Conservation (phyloP, 92 coral and sea anemone genomes). For the Micromussa lordhowensis region DNA sequence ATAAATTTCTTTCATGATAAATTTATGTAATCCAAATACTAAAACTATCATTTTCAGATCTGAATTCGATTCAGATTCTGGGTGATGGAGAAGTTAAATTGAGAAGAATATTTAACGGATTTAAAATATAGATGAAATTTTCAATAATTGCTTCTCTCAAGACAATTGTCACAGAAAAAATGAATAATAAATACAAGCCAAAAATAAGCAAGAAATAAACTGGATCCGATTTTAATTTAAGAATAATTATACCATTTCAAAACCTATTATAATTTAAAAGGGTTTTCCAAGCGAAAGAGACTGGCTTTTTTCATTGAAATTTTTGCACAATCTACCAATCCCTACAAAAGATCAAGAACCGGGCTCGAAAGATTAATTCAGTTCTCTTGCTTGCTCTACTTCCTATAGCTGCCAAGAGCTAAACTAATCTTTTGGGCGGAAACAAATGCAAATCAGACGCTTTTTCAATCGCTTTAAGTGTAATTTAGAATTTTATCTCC, state of each 20-base stretch:
- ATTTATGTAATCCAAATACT: not conserved
- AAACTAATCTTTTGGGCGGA: not conserved
- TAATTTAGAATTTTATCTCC: not conserved
- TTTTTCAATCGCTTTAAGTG: not conserved
- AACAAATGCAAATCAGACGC: not conserved
- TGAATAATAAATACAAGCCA: not conserved
- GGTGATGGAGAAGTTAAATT: not conserved
- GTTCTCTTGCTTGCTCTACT: not conserved
- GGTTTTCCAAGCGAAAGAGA: not conserved
- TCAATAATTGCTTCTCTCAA: not conserved
- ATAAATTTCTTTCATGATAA: not conserved
- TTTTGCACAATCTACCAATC: too few relatives aligned
- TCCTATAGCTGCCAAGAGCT: not conserved
- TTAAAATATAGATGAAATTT: not conserved
- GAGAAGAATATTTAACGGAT: not conserved
- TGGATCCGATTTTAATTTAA: not conserved
- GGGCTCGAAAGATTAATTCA: not conserved
- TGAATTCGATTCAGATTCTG: not conserved
- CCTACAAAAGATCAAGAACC: not conserved
- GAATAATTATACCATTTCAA: not conserved
- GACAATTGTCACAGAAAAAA: not conserved
- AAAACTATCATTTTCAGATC: not conserved
- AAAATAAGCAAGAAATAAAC: not conserved
- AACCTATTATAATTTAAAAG: not conserved
- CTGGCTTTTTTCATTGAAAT: too few relatives aligned